A percentile compares a stretch with the other conserved stretches of the same genome.
Evolutionary conservation across 2,797 vertebrate genomes (phyloP).

Genomic region (Scomberomorus guttatus): DNA sequence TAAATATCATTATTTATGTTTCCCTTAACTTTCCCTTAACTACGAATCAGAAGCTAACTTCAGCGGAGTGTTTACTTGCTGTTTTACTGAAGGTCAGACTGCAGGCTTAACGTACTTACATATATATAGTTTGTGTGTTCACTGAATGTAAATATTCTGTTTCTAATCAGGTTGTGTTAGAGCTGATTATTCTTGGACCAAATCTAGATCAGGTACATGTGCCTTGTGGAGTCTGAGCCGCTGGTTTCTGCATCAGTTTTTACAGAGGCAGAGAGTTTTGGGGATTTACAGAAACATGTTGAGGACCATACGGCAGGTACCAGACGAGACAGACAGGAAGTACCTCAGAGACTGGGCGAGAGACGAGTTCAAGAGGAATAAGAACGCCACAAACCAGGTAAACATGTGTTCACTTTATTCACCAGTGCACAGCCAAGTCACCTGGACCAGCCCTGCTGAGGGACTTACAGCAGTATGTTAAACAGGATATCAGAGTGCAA

Average conservation of each 20-base stretch:
- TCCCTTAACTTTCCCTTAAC: too few species aligned
- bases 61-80: too few species aligned
- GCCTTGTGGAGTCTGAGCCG: too few species aligned
- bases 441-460: too few species aligned
- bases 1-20: too few species aligned
- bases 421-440: too few species aligned
- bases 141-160: not conserved
- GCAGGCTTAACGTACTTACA: too few species aligned
- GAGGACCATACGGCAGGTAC: conserved; percentile 87
- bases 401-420: not conserved
- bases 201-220: not conserved
- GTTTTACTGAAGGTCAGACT: too few species aligned
- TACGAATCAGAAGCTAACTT: too few species aligned
- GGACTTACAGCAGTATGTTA: too few species aligned
- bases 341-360: conserved; percentile 92
- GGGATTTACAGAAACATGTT: conserved; percentile 91
- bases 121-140: too few species aligned
- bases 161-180: not conserved
- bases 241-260: conserved; percentile 87
- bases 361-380: conserved; percentile 93
- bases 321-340: conserved; percentile 85
- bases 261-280: conserved; percentile 93
- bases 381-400: conserved; percentile 89
- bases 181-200: not conserved
- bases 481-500: too few species aligned